Evolutionary conservation across 2,797 vertebrate genomes (phyloP), one percentile per base, ranked within the genome.

Genomic region (Scolopax rusticola): DNA sequence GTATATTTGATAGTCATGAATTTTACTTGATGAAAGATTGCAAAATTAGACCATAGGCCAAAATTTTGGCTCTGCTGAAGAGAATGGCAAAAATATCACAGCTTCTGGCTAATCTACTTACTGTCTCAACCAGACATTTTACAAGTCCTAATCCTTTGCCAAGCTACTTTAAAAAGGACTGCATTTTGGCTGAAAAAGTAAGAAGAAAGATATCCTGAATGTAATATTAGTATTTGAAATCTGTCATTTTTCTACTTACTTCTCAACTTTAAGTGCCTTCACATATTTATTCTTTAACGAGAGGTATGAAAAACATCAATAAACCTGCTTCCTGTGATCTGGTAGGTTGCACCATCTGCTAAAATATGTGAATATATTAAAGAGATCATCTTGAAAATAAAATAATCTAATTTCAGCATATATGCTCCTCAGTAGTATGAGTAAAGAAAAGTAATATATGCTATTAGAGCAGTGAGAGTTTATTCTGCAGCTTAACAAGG

Each of bases 361-460:
- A 79, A 89, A 89, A 83, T 83, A 64, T 40, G 15, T 70, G 67
- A 89, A 89, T 64, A 36, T 51, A 76, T 93, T 87, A 77, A 88
- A 79, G n/a, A 84, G 17, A 51, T 60, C 28, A 53, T 45, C 19
- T 40, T 54, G 33, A 75, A 80, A 91, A 87, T 21, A 76, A 87
- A 73, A 73, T n/a, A 48, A 45, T 33, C 8, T 64, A 33, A 80
- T 87, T 92, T 84, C 74, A 92, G 20, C 16, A 36, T 38, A 18
- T 65, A 45, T 25, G 6, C 7, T 78, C 17, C 30, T 78, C 64
- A 50, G 63, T 61, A 67, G 59, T 60, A 48, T 17, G n/a, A 74
- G 54, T 70, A 90, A 68, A 82, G 40, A 76, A 90, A 90, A 95
- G 40, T 48, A 78, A 50, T 23, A 5, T 20, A 45, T 2, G 0